Percentiles rank a stretch among this genome's conserved stretches.
phyloP scores from a whole-genome alignment of 35 echinoderm and acorn worm species.

The Apostichopus parvimensis region DNA sequence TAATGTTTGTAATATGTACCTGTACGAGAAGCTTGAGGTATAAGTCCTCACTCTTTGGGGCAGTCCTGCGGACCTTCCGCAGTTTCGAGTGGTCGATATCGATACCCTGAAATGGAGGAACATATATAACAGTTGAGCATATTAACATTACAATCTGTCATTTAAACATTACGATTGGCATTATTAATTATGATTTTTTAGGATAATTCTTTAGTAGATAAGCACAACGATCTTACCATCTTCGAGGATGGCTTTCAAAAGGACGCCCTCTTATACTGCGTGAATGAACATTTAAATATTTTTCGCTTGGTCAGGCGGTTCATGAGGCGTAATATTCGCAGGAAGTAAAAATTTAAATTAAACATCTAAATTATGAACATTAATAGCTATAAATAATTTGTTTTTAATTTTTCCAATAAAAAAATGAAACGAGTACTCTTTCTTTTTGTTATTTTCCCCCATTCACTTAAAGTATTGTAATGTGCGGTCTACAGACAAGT shows the following conservation, averaged over 20 bases:
- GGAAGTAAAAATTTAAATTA: too few relatives aligned
- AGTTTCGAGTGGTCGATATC: slow-evolving; percentile 94
- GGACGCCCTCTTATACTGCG: slow-evolving; percentile 35
- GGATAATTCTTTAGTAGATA: neutral
- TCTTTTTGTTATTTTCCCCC: neutral
- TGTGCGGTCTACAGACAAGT: neutral
- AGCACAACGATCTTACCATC: neutral
- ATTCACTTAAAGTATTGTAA: slow-evolving; percentile 26
- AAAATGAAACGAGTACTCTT: too few relatives aligned
- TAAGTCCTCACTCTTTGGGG: slow-evolving; percentile 94
- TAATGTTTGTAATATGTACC: slow-evolving; percentile 48
- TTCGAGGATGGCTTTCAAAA: slow-evolving; percentile 4
- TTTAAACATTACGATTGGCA: neutral
- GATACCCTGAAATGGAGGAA: slow-evolving; percentile 84
- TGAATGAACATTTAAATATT: too few relatives aligned
- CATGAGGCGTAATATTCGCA: too few relatives aligned
- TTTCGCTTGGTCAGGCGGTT: too few relatives aligned
- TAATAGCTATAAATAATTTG: too few relatives aligned
- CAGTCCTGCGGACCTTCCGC: slow-evolving; percentile 94
- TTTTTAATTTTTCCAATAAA: too few relatives aligned
- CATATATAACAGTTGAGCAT: slow-evolving; percentile 20
- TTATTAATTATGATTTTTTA: neutral
- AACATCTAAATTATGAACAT: too few relatives aligned
- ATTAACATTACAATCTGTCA: neutral
- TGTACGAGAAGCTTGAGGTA: slow-evolving; percentile 93